Percentiles rank a stretch among this genome's conserved stretches.
Evolutionary conservation across 2,797 vertebrate genomes (phyloP).

Genomic region (Podarcis siculus): DNA sequence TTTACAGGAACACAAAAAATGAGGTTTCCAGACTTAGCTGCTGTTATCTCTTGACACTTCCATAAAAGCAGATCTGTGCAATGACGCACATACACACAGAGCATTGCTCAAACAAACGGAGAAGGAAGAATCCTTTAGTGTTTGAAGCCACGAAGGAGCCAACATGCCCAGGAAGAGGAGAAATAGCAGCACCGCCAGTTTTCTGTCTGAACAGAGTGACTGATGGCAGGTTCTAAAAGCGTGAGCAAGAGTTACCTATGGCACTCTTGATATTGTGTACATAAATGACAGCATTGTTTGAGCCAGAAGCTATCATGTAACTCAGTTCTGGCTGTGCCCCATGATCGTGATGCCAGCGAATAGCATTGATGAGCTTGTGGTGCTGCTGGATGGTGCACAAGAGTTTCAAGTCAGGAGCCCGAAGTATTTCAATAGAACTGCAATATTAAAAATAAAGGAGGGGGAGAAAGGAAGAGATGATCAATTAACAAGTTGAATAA

Average conservation of each 20-base stretch:
- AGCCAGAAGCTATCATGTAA: constrained; percentile 91
- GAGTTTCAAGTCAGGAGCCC: constrained; percentile 83
- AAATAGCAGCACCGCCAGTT: neutral
- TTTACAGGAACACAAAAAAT: neutral
- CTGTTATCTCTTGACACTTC: neutral
- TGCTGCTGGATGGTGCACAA: constrained; percentile 95
- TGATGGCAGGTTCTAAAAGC: constrained; percentile 10
- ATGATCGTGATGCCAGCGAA: constrained; percentile 91
- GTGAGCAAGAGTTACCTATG: constrained; percentile 78
- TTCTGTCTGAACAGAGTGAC: neutral
- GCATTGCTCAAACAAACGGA: neutral
- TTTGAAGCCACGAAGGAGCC: neutral
- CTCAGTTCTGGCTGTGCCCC: constrained; percentile 79
- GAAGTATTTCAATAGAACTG: constrained; percentile 92
- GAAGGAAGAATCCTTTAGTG: neutral
- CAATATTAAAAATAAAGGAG: constrained; percentile 33
- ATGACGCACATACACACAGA: neutral
- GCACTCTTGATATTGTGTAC: constrained; percentile 86
- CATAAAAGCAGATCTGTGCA: neutral
- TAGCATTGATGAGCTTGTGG: constrained; percentile 93
- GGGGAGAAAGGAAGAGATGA: neutral
- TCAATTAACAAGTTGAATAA: neutral
- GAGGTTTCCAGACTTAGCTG: neutral
- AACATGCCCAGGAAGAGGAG: neutral
- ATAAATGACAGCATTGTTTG: constrained; percentile 90